Evolutionary conservation across 2,113 vertebrate species (phyloP).

Genomic region (Eubucco bourcierii): DNA sequence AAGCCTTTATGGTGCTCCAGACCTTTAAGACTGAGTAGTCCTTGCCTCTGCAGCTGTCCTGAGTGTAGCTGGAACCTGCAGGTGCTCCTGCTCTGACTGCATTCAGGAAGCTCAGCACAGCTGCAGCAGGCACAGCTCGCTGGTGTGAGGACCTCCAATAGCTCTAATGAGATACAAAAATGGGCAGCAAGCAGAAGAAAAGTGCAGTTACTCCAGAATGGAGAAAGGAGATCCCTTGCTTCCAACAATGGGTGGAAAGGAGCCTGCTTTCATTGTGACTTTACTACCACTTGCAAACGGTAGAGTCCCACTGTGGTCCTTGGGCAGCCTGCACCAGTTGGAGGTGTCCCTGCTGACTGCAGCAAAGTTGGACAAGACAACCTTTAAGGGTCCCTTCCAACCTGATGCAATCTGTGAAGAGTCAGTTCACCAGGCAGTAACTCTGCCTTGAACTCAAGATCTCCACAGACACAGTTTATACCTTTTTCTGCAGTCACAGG

Average conservation of each 20-base stretch:
- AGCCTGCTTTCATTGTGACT: rapidly evolving
- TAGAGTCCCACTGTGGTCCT: background rate
- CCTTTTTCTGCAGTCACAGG: background rate
- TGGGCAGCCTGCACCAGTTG: no score
- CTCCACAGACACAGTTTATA: background rate
- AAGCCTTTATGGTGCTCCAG: rapidly evolving
- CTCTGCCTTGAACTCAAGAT: background rate
- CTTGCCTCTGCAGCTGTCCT: background rate
- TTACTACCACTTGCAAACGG: background rate
- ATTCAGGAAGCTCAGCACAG: background rate
- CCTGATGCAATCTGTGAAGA: no score
- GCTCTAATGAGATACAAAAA: rapidly evolving
- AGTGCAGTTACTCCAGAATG: rapidly evolving
- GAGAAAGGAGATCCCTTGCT: background rate
- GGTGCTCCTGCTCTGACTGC: background rate
- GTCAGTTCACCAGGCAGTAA: background rate
- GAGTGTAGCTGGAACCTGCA: rapidly evolving
- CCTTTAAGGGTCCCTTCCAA: no score
- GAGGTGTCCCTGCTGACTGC: no score
- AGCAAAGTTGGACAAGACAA: no score
- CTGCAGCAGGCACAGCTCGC: background rate
- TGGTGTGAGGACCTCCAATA: rapidly evolving
- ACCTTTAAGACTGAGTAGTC: background rate
- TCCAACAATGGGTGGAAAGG: background rate
- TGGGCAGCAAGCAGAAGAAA: background rate